Evolutionary conservation across 2,113 vertebrate species (phyloP).

Genomic region (Lamprologus speciosus): DNA sequence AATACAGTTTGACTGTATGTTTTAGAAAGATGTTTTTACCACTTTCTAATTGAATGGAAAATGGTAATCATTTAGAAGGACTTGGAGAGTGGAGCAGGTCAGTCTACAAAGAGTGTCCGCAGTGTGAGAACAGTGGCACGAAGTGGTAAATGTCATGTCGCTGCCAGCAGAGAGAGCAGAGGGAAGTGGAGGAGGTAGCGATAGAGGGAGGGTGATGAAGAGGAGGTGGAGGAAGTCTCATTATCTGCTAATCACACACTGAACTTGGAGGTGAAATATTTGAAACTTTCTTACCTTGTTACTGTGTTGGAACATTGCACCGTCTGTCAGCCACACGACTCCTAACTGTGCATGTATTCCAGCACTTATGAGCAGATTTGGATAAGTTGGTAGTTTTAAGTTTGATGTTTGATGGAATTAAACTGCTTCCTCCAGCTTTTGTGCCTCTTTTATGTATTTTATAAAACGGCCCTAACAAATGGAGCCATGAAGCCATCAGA

Average conservation of each 20-base stretch:
- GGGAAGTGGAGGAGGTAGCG: background rate
- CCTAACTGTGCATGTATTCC: background rate
- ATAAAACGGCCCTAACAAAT: background rate
- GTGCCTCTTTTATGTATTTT: background rate
- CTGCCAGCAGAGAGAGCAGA: background rate
- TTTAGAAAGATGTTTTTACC: background rate
- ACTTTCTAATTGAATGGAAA: background rate
- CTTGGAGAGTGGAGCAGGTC: background rate
- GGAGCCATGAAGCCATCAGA: background rate
- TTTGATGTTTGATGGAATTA: background rate
- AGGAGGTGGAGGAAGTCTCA: background rate
- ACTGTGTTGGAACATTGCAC: background rate
- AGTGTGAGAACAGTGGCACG: background rate
- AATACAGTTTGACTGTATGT: background rate
- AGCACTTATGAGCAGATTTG: background rate
- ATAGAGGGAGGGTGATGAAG: background rate
- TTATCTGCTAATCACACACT: background rate
- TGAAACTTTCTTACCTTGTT: background rate
- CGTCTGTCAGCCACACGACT: background rate
- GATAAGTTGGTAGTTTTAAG: background rate
- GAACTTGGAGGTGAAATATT: background rate
- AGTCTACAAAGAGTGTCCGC: background rate
- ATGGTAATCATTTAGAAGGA: background rate
- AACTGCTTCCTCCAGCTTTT: background rate
- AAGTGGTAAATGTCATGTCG: conserved; percentile 9